Conservation (phyloP, 2,113 vertebrate genomes). For the Pseudopodoces humilis region DNA sequence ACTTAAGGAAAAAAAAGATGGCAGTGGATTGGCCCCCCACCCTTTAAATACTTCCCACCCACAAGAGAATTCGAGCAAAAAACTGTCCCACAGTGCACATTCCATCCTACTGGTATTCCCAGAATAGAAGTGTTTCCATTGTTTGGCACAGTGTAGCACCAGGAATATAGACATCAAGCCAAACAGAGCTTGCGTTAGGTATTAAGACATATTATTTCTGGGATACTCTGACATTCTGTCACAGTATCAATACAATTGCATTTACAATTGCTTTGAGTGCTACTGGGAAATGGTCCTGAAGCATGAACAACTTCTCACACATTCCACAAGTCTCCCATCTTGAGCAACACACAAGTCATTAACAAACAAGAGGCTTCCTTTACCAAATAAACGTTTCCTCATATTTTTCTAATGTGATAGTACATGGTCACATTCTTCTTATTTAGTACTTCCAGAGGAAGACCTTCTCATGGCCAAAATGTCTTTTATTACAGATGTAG, state of each 20-base stretch:
- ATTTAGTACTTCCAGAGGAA: not conserved
- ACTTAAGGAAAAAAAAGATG: not conserved
- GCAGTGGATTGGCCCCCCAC: not conserved
- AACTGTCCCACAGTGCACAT: not conserved
- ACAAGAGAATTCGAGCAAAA: conserved; percentile 8
- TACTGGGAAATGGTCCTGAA: not conserved
- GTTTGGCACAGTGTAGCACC: not conserved
- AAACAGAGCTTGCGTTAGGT: not conserved
- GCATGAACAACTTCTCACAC: not conserved
- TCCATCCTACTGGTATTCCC: not conserved
- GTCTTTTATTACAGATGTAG: not conserved
- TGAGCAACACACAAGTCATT: not conserved
- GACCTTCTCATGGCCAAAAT: not conserved
- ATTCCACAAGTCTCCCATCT: not conserved
- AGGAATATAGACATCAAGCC: not conserved
- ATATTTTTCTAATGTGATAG: not conserved
- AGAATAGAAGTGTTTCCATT: not conserved
- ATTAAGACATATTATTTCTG: not conserved
- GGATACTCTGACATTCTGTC: not conserved
- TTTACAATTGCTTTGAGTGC: not conserved
- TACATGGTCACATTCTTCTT: not conserved
- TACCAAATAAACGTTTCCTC: not conserved
- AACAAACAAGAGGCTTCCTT: not conserved
- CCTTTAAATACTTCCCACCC: not conserved
- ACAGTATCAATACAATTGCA: not conserved